Evolutionary conservation across 2,797 vertebrate genomes (phyloP).

Genomic region (Liparis tanakae): DNA sequence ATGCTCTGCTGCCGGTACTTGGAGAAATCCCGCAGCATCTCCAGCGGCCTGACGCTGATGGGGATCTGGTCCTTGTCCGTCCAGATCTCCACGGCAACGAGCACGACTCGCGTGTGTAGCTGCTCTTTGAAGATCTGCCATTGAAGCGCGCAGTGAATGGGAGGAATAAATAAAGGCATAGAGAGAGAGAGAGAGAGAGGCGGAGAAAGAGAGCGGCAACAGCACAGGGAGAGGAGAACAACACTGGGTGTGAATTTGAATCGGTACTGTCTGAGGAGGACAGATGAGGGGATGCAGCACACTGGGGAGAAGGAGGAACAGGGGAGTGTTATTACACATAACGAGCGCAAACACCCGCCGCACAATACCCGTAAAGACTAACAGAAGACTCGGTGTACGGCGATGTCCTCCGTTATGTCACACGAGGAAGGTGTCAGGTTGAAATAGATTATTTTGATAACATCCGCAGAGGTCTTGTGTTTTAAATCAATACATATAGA

Average conservation of each 20-base stretch:
- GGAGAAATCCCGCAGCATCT: conserved; percentile 93
- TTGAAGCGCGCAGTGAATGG: conserved; percentile 46
- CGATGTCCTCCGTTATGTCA: conserved; percentile 12
- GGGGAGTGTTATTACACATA: conserved; percentile 34
- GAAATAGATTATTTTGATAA: no score
- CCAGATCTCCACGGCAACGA: conserved; percentile 97
- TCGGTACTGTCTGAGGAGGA: conserved; percentile 43
- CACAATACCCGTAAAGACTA: neutral
- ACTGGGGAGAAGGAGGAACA: conserved; percentile 50
- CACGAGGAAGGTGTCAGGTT: neutral
- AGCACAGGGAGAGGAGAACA: conserved; percentile 51
- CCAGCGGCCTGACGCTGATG: conserved; percentile 89
- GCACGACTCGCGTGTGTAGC: conserved; percentile 94
- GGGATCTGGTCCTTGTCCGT: conserved; percentile 93
- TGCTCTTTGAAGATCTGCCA: conserved; percentile 97
- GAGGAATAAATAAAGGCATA: conserved; percentile 28
- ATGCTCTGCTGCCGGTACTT: conserved; percentile 93
- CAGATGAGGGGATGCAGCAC: conserved; percentile 39
- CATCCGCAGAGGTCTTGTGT: no score
- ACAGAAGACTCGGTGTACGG: conserved; percentile 11
- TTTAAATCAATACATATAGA: no score
- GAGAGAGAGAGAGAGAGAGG: neutral
- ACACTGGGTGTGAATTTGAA: conserved; percentile 54
- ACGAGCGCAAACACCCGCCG: conserved; percentile 10
- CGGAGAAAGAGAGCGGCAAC: conserved; percentile 17